Conservation (phyloP, 1,140 invertebrate genomes). For the Probaryconus sp. region DNA sequence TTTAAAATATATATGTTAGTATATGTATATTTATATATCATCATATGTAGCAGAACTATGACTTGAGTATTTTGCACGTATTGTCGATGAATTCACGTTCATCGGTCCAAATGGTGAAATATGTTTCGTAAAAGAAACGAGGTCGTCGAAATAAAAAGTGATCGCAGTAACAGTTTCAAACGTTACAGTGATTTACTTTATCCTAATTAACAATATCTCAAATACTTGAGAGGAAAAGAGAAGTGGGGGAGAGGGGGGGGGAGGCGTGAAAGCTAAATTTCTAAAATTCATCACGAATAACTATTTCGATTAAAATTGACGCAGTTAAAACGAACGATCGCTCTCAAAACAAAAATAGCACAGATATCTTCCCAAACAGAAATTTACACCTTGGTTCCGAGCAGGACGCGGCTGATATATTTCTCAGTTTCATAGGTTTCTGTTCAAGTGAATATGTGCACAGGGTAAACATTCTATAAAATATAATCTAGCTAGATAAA, state of each 20-base stretch:
- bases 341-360: conserved; percentile 35
- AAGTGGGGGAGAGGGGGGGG: too few relatives aligned
- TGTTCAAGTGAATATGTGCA: conserved; percentile 10
- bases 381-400: conserved; percentile 20
- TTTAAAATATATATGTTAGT: conserved; percentile 37
- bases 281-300: conserved; percentile 38
- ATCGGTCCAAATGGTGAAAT: conserved; percentile 31
- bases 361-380: conserved; percentile 26
- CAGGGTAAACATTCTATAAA: conserved; percentile 29
- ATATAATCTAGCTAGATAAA: conserved; percentile 31
- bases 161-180: conserved; percentile 40
- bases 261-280: conserved; percentile 52
- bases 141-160: conserved; percentile 39
- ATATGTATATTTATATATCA: conserved; percentile 34
- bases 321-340: conserved; percentile 32
- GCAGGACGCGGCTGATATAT: too few relatives aligned
- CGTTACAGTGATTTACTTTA: conserved; percentile 34
- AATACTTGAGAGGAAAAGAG: too few relatives aligned
- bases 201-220: conserved; percentile 40
- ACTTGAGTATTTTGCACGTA: conserved; percentile 48
- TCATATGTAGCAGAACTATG: conserved; percentile 39
- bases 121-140: conserved; percentile 31
- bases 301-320: conserved; percentile 44
- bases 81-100: conserved; percentile 37
- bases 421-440: conserved; percentile 27